Base-by-base conservation (phyloP, 1,140 invertebrate genomes). In the Pseudachorutes palmiensis region DNA sequence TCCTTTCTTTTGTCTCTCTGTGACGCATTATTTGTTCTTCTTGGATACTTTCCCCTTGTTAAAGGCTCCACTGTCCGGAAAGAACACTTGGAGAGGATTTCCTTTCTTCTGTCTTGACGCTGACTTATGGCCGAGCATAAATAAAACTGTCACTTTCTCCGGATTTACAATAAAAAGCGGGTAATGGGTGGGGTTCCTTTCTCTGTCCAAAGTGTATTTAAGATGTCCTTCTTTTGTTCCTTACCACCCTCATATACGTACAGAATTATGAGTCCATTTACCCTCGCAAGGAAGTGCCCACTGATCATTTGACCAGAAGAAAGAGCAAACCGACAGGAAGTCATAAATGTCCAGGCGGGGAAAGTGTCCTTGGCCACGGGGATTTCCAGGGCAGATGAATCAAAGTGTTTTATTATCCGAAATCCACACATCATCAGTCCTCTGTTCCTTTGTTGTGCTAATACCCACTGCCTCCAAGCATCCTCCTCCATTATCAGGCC, bases 261-360 rank as follows among this genome's bases (percentile, higher is more conserved):
- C 63, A 70, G 66, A 70, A 70, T 70, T 70, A 70, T 70, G 68
- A 70, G 68, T 64, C 68, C 62, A 58, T 66, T 68, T 64, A 28
- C 30, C 22, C 19, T 19, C 30, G 16, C 2, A 14, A 28, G 58
- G 19, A 24, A 22, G 2, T 60, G 14, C 12, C 58, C n/a, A n/a
- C 14, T 60, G 33, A 16, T 62, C 61, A 26, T 59, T 31, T 65
- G 55, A 26, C 49, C 28, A 64, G 49, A 22, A 26, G 36, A 19
- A 41, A 41, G 36, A 41, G 5, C 36, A n/a, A n/a, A n/a, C n/a
- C n/a, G n/a, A 45, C 51, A 55, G 61, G 36, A 36, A 36, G 36
- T 26, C 31, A 3, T 41, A 31, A 31, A 61, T 28, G 36, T 45
- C 36, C n/a, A n/a, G n/a, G n/a, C n/a, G n/a, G n/a, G n/a, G n/a